Conservation (phyloP, 2,797 vertebrate genomes). For the Morelia viridis region DNA sequence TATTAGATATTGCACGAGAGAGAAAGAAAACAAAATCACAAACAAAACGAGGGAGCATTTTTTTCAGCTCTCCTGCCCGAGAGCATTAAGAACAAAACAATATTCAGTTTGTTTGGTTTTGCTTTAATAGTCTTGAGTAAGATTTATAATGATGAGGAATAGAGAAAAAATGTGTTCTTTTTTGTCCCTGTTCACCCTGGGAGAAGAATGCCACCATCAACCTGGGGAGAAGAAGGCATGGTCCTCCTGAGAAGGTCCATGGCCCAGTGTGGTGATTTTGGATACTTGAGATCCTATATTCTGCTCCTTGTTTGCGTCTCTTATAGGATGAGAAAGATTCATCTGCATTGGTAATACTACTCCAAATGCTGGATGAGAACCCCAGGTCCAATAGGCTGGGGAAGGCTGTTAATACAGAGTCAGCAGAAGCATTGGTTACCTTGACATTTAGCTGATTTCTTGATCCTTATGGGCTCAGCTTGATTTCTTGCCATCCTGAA, state of each 20-base stretch:
- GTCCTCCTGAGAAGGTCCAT: no score
- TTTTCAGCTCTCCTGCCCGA: neutral
- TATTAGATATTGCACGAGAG: neutral
- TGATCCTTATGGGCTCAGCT: neutral
- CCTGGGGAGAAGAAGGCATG: neutral
- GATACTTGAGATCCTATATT: no score
- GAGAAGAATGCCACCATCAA: neutral
- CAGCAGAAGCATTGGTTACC: neutral
- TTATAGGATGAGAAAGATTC: no score
- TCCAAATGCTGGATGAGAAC: neutral
- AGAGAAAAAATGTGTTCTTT: neutral
- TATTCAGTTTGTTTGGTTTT: neutral
- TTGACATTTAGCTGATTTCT: neutral
- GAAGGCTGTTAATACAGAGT: neutral
- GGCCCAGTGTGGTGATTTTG: no score
- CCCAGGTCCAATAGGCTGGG: neutral
- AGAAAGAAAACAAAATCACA: neutral
- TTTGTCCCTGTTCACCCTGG: neutral
- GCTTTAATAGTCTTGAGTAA: neutral
- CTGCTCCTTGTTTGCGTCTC: no score
- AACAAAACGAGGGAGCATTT: slow-evolving; percentile 4
- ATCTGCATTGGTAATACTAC: no score
- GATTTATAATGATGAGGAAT: neutral
- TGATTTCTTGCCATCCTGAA: neutral
- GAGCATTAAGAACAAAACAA: neutral